Base-by-base conservation (phyloP, 37 sponge, comb jelly and placozoan genomes). In the Chondrosia reniformis region DNA sequence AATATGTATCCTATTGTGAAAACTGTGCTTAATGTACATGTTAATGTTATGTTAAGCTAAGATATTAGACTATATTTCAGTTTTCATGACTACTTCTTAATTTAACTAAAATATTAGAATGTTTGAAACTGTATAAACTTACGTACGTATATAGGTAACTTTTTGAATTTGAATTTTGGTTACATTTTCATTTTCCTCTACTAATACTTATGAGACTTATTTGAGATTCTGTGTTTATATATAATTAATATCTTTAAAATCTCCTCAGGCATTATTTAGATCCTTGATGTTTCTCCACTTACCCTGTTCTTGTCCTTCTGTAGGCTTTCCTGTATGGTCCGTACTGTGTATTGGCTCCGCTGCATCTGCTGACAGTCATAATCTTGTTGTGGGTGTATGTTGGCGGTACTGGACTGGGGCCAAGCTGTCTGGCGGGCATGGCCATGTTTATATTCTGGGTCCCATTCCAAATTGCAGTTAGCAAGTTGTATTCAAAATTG, bases 291-390 rank as follows among this genome's bases (percentile, higher is more conserved):
- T 38, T 61, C 44, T 55, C 59, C n/a, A n/a, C n/a, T n/a, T n/a
- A n/a, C n/a, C n/a, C n/a, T 56, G 58, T 8, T 8, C 27, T 56
- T 6, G 3, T 6, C 27, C 58, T 28, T 28, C 3, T 69, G 72
- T 6, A 69, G 72, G 72, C 72, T 1, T 69, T 69, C 12, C 72
- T 69, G 6, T 69, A 69, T 34, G 36, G 41, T 6, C 72, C 72
- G 2, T 69, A 69, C 44, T 39, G 39, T 8, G n/a, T 69, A 22
- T 25, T 69, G 40, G 72, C 72, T 8, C 72, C 72, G 22, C 41
- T 69, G 43, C 72, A 69, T 7, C 39, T 69, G 24, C 2, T 69
- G n/a, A 19, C 44, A 2, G 72, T 69, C 19, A 3, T 69, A 10
- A n/a, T 69, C 4, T 25, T 69, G 24, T 34, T 69, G 22, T 69